Percentiles rank a stretch among this genome's conserved stretches.
These are phyloP conservation scores for Pogona vitticeps DNA, from an alignment of 2,113 vertebrate genomes.

Conservation along the genomic window DNA sequence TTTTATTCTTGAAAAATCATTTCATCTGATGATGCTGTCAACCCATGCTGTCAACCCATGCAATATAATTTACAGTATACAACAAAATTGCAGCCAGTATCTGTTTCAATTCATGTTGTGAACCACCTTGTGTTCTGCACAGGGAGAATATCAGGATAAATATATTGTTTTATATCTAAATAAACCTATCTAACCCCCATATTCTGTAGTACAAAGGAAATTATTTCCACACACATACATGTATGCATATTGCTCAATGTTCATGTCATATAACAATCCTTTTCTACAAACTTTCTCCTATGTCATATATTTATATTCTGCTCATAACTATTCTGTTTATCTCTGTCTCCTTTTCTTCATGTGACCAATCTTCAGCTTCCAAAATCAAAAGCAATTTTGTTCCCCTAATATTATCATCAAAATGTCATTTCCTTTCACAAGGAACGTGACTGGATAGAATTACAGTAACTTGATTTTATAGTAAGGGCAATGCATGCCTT, in stretches of 20 bases:
- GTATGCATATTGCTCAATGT: background rate
- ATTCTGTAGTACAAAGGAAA: background rate
- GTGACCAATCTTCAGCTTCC: background rate
- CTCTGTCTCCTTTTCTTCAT: background rate
- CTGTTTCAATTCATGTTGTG: too few relatives aligned
- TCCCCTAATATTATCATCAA: constrained; percentile 12
- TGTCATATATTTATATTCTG: background rate
- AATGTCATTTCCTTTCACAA: constrained; percentile 2
- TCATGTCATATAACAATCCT: background rate
- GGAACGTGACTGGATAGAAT: background rate
- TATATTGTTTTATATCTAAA: too few relatives aligned
- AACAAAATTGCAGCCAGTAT: too few relatives aligned
- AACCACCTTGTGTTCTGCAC: too few relatives aligned
- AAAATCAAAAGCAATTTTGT: constrained; percentile 30
- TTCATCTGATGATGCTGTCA: too few relatives aligned
- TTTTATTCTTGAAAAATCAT: too few relatives aligned
- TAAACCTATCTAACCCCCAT: background rate
- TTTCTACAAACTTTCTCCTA: background rate
- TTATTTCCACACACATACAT: background rate
- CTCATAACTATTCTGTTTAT: background rate
- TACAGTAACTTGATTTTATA: background rate
- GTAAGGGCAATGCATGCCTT: constrained; percentile 14
- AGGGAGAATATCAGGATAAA: too few relatives aligned
- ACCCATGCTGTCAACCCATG: too few relatives aligned
- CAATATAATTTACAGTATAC: too few relatives aligned